Evolutionary conservation across 1,140 invertebrate species (phyloP).

Genomic region (Asobara japonica): DNA sequence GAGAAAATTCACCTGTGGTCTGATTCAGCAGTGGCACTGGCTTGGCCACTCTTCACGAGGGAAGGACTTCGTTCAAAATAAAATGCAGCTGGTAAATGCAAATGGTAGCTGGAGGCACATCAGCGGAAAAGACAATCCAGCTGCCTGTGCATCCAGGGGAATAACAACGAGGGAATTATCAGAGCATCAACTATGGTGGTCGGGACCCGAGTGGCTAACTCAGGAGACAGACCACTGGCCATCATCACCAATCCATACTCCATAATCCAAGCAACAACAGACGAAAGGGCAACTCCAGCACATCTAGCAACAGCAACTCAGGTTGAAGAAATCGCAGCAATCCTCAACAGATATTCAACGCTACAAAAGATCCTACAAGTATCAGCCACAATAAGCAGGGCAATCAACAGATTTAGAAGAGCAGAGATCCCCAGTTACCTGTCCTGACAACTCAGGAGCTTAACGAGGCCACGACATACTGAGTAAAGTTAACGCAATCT

Average conservation of each 20-base stretch:
- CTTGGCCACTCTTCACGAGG: slow-evolving; percentile 48
- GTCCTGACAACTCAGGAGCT: too few species aligned
- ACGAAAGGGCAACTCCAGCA: background rate
- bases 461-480: too few species aligned
- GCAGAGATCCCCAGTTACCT: too few species aligned
- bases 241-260: background rate
- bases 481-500: too few species aligned
- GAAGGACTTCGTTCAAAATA: slow-evolving; percentile 58
- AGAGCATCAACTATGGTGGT: background rate
- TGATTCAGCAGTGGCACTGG: slow-evolving; percentile 49
- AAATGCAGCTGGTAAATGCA: too few species aligned
- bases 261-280: background rate
- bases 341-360: too few species aligned
- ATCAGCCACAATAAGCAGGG: too few species aligned
- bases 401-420: too few species aligned
- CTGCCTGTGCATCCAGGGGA: background rate
- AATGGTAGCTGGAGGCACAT: background rate
- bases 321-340: too few species aligned
- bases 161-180: background rate
- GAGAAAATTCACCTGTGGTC: slow-evolving; percentile 16
- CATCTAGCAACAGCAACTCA: too few species aligned
- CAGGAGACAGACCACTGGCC: background rate
- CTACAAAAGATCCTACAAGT: too few species aligned
- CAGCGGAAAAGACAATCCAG: background rate
- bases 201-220: too few species aligned